These are phyloP conservation scores for Drosophila bifasciata DNA, from an alignment of 1,140 invertebrate species.

Conservation along the genomic window DNA sequence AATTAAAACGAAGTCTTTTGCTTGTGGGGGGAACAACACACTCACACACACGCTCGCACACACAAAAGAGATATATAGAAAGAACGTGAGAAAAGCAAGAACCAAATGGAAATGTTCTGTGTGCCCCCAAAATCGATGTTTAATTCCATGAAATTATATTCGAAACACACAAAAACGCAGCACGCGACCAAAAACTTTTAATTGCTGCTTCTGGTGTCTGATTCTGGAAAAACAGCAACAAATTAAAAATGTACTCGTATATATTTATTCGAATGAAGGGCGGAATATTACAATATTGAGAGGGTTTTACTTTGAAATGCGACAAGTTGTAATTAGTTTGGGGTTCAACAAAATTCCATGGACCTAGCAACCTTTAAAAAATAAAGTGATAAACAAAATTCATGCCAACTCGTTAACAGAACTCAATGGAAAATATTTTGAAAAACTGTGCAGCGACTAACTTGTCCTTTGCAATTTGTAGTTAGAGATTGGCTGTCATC, in stretches of 20 bases:
- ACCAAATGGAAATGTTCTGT: neutral
- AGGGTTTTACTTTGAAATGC: neutral
- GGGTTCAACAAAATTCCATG: too few relatives aligned
- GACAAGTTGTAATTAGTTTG: constrained; percentile 12
- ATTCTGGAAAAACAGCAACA: neutral
- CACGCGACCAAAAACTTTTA: constrained; percentile 32
- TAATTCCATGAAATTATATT: constrained; percentile 59
- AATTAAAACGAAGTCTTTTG: constrained; percentile 58
- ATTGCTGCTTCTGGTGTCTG: constrained; percentile 16
- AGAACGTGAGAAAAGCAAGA: too few relatives aligned
- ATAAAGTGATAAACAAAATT: too few relatives aligned
- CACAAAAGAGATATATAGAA: neutral
- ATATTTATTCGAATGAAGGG: neutral
- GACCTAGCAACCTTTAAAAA: too few relatives aligned
- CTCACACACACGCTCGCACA: constrained; percentile 11
- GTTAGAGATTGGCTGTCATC: too few relatives aligned
- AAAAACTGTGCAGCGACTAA: too few relatives aligned
- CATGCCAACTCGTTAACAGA: too few relatives aligned
- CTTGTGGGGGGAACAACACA: constrained; percentile 9
- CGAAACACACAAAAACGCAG: too few relatives aligned
- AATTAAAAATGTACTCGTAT: neutral
- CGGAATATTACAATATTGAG: neutral
- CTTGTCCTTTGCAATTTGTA: too few relatives aligned
- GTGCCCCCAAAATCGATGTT: constrained; percentile 17
- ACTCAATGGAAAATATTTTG: too few relatives aligned